Conservation (phyloP, 2,888 invertebrate species). For the Conistra vaccinii region DNA sequence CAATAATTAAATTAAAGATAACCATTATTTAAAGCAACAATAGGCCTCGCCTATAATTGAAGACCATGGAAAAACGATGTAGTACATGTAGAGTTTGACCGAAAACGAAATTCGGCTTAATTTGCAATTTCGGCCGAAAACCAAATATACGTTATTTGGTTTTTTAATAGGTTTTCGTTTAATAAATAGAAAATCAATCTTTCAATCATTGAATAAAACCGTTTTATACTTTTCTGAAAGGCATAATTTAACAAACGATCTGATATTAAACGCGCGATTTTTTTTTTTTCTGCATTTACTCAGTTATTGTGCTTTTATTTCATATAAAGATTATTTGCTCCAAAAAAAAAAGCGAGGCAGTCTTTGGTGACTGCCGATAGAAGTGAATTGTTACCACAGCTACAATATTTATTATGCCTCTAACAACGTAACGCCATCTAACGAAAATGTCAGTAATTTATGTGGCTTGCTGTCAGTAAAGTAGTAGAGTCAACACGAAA, state of each 20-base stretch:
- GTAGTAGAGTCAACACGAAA: no score
- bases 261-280: background rate
- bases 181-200: background rate
- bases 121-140: background rate
- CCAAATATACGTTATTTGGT: background rate
- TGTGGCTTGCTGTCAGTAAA: no score
- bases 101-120: background rate
- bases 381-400: no score
- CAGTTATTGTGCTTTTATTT: background rate
- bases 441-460: no score
- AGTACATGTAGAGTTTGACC: background rate
- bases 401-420: no score
- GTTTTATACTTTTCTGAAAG: background rate
- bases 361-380: no score
- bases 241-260: background rate
- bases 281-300: no score
- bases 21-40: conserved; percentile 42
- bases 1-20: conserved; percentile 46
- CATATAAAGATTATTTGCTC: no score
- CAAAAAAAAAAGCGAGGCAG: no score
- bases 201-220: background rate
- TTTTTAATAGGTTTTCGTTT: background rate
- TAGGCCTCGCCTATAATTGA: conserved; percentile 31
- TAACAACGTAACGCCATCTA: no score
- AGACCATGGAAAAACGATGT: conserved; percentile 12